phyloP scores from a whole-genome alignment of 2,797 vertebrate species.

The Poecilia wingei region DNA sequence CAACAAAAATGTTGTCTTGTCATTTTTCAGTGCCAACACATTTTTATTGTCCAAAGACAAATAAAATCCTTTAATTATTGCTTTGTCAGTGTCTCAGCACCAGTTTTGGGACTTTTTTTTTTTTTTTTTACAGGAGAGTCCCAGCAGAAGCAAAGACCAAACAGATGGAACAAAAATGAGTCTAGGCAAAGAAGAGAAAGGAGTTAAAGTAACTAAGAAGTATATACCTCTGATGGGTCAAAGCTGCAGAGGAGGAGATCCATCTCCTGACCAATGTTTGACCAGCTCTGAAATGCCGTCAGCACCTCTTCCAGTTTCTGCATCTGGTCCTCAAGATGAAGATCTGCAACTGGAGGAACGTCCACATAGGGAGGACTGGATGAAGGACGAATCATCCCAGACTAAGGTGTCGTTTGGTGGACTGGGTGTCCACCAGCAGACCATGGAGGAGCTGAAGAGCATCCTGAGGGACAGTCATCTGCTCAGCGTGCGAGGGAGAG shows the following conservation, averaged over 20 bases:
- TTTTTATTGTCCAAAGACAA: too few relatives aligned
- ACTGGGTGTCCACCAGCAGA: constrained; percentile 71
- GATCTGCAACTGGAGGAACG: constrained; percentile 16
- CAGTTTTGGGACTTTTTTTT: constrained; percentile 27
- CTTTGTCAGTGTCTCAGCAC: constrained; percentile 20
- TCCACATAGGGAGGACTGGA: constrained; percentile 25
- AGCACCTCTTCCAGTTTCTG: constrained; percentile 57
- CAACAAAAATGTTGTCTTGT: too few relatives aligned
- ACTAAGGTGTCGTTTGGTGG: constrained; percentile 37
- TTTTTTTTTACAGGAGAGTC: constrained; percentile 75
- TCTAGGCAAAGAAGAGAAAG: constrained; percentile 81
- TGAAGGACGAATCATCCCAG: constrained; percentile 43
- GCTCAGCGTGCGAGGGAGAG: constrained; percentile 44
- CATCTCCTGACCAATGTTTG: constrained; percentile 61
- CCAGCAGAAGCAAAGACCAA: constrained; percentile 80
- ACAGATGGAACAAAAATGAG: constrained; percentile 84
- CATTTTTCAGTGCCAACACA: too few relatives aligned
- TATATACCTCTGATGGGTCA: constrained; percentile 65
- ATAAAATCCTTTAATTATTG: too few relatives aligned
- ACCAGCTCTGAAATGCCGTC: constrained; percentile 42
- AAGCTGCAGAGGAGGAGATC: constrained; percentile 72
- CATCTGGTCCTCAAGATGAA: constrained; percentile 46
- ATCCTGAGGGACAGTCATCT: constrained; percentile 75
- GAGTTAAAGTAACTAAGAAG: constrained; percentile 76
- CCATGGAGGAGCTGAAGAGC: constrained; percentile 81